A percentile compares a stretch with the other conserved stretches of the same genome.
phyloP scores from a whole-genome alignment of 1,140 invertebrate genomes.

The Chrysopa pallens region DNA sequence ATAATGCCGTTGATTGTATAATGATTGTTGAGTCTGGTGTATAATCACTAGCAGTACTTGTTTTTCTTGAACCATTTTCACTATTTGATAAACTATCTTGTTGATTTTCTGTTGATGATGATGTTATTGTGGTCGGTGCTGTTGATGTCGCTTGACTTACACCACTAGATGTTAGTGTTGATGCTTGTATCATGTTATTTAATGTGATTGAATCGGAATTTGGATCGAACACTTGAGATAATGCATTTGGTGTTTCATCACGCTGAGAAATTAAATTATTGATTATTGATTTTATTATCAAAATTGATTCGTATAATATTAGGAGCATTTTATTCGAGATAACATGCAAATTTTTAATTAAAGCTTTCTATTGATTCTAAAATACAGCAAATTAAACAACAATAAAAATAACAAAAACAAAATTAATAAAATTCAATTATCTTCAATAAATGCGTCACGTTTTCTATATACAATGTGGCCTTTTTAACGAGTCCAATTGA shows the following conservation, averaged over 20 bases:
- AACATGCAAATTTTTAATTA: no score
- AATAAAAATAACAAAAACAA: no score
- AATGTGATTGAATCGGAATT: neutral
- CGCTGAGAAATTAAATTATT: constrained; percentile 14
- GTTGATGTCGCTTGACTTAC: constrained; percentile 8
- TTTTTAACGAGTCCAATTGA: no score
- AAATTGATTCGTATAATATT: no score
- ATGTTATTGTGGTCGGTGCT: constrained; percentile 14
- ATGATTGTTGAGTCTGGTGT: constrained; percentile 29
- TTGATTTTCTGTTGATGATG: constrained; percentile 14
- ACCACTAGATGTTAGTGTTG: neutral
- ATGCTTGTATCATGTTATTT: constrained; percentile 1
- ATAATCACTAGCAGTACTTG: constrained; percentile 31
- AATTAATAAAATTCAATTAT: no score
- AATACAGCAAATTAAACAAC: no score
- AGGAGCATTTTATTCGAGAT: no score
- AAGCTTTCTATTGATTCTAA: no score
- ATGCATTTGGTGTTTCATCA: constrained; percentile 23
- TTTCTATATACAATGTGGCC: no score
- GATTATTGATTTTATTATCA: no score
- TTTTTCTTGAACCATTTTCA: constrained; percentile 29
- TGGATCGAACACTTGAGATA: neutral
- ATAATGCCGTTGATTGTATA: neutral
- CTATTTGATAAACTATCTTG: constrained; percentile 27
- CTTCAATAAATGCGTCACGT: no score